Base-by-base conservation (phyloP, 1,140 invertebrate genomes). In the Orius laevigatus region DNA sequence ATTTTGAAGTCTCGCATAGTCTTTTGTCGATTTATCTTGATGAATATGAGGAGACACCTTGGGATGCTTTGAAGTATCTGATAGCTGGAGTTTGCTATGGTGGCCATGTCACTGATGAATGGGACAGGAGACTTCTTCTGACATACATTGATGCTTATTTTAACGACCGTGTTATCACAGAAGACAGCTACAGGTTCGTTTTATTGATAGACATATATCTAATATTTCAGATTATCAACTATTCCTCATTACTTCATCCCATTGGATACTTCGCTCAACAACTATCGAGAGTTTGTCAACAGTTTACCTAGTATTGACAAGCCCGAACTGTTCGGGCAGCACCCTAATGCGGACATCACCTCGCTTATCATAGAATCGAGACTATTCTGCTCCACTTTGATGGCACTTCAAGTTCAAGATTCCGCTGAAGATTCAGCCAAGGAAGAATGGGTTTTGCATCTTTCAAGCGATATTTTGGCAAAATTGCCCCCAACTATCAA, bases 51-150 rank as follows among this genome's bases (percentile, higher is more conserved):
- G 76, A 81, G 2, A 86, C 83, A 0, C 88, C 88, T 1, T 92
- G 86, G 84, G 85, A 88, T 57, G 86, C 89, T 39, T 66, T 94
- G 41, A 79, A 88, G 54, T 93, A 92, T 65, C 64, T 93, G 36
- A 87, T 93, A 63, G 87, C 87, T 3, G 88, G 85, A 57, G 86
- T 93, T 53, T 91, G 87, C 73, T 93, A 94, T 58, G 89, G 89
- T 14, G 89, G 90, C 1, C 89, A 93, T 64, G 88, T 94, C 46
- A 92, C 89, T 3, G 88, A 94, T 61, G 86, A 93, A 62, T 93
- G 87, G 86, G 90, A 93, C 66, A 73, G 87, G 55, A 66, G 83
- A 11, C 69, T 93, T 14, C 56, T 90, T 12, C 70, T 74, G 48
- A 84, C 82, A 1, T 90, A 90, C 60, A 81, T 87, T 45, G 76